These are phyloP conservation scores for Drosophila baimaii DNA, from an alignment of 1,140 invertebrate species.

Conservation along the genomic window DNA sequence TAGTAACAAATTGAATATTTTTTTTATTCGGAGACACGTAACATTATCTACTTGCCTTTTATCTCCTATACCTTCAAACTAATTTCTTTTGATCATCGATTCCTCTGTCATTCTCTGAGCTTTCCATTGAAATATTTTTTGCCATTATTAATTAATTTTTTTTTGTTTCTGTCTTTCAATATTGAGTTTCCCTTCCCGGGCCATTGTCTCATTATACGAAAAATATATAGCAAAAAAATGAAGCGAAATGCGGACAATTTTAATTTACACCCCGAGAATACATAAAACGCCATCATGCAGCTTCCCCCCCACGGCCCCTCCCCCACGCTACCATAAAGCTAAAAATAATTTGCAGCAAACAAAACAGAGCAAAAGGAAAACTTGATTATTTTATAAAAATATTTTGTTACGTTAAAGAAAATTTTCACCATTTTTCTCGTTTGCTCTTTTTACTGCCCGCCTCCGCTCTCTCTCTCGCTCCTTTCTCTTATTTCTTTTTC, in stretches of 20 bases:
- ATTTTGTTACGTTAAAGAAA: conserved; percentile 76
- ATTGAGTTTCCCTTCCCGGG: conserved; percentile 25
- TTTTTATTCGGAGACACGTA: not conserved
- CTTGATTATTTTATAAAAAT: conserved; percentile 80
- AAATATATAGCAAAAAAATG: conserved; percentile 18
- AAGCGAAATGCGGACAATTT: conserved; percentile 47
- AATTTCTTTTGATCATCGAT: conserved; percentile 34
- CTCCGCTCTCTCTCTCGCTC: not conserved
- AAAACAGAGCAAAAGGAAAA: conserved; percentile 66
- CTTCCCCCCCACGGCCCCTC: not conserved
- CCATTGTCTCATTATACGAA: conserved; percentile 30
- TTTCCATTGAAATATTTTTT: conserved; percentile 37
- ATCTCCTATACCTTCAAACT: not conserved
- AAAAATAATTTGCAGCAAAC: conserved; percentile 72
- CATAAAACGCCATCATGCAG: conserved; percentile 18
- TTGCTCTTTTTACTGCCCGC: conserved; percentile 27
- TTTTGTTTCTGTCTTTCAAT: conserved; percentile 51
- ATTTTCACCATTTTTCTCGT: conserved; percentile 51
- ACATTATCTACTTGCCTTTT: conserved; percentile 5
- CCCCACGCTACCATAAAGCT: conserved; percentile 16
- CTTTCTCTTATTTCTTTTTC: conserved; percentile 39
- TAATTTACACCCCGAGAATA: conserved; percentile 46
- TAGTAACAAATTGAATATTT: no score
- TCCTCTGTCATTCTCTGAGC: conserved; percentile 1
- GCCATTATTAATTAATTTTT: conserved; percentile 56